Base-by-base conservation (phyloP, 2,888 invertebrate genomes). In the Xestia c-nigrum region DNA sequence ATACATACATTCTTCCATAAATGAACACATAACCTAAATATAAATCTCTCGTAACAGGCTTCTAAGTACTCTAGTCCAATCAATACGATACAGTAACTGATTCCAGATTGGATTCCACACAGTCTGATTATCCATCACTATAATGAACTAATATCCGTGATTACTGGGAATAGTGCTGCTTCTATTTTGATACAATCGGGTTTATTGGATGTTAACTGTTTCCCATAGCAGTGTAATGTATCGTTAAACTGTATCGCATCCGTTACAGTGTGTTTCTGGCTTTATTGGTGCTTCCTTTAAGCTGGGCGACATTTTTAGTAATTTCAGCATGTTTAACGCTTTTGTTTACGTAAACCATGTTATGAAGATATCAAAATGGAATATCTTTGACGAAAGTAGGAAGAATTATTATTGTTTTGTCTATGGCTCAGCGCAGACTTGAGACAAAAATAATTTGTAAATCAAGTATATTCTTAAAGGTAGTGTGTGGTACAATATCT, bases 281-380 rank as follows among this genome's bases (percentile, higher is more conserved):
- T 93, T 94, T 93, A 93, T 93, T 91, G 86, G 83, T 83, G 83
- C 87, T 91, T 90, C 88, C 90, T 82, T 21, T 70, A 40, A 70
- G 40, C 43, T 65, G 24, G 10, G 72, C n/a, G 76, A 72, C 74
- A 64, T n/a, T 66, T 77, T 31, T 43, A 9, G 43, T 57, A 43
- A 24, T 68, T 74, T 74, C 61, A 78, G 50, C 63, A 16, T 43
- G 55, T 72, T 10, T 64, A 16, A 40, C 16, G 16, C 5, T 46
- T 14, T 21, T 73, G 16, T 47, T 74, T 63, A 74, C 46, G 14
- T 63, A 10, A 69, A 46, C 16, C 9, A 4, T 52, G n/a, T 1
- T 52, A 38, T 1, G 1, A 59, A n/a, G 6, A 3, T 31, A 57
- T 31, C 16, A 16, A 59, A 31, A 59, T 31, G 16, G 1, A 31